Base-by-base conservation (phyloP, 2,888 invertebrate species). In the Eupeodes latifasciatus region DNA sequence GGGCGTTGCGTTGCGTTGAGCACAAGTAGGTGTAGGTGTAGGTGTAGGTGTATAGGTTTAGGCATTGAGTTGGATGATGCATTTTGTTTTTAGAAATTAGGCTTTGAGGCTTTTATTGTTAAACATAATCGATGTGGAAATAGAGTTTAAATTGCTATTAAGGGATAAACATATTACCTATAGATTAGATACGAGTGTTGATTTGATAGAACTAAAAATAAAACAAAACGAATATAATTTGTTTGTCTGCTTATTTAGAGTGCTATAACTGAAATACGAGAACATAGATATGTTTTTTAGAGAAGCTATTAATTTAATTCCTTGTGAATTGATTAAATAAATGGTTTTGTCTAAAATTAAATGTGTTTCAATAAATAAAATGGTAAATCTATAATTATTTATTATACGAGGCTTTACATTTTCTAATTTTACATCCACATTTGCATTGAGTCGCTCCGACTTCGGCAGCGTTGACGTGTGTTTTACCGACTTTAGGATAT, bases 61-160 rank as follows among this genome's bases (percentile, higher is more conserved):
- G 40, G 40, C 14, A 36, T 11, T 27, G 16, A 53, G 61, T 40
- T n/a, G 27, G 2, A 27, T 27, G 77, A 72, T 59, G 71, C 51
- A 47, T 72, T 72, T 72, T 57, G 34, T 72, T 72, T 66, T 72
- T 72, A 59, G 72, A 59, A 72, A 59, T 59, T 72, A 72, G 59
- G 57, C 72, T 47, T 57, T 72, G 59, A 59, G 59, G 40, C 5
- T 55, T 71, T 19, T 40, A 55, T 71, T 71, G 69, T 71, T 71
- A 7, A 40, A 71, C 10, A 71, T 44, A 55, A 71, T 55, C 55
- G 55, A 40, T 55, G 55, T 71, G 69, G 51, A 69, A 69, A 69
- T 69, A 16, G 51, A 36, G 51, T 34, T 14, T 59, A 59, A 71
- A 55, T 71, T 71, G 71, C 40, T 71, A 40, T 71, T 71, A 59